Percentiles rank a stretch among this genome's conserved stretches.
These are phyloP conservation scores for Ericerus pela DNA, from an alignment of 1,140 invertebrate genomes.

Conservation along the genomic window DNA sequence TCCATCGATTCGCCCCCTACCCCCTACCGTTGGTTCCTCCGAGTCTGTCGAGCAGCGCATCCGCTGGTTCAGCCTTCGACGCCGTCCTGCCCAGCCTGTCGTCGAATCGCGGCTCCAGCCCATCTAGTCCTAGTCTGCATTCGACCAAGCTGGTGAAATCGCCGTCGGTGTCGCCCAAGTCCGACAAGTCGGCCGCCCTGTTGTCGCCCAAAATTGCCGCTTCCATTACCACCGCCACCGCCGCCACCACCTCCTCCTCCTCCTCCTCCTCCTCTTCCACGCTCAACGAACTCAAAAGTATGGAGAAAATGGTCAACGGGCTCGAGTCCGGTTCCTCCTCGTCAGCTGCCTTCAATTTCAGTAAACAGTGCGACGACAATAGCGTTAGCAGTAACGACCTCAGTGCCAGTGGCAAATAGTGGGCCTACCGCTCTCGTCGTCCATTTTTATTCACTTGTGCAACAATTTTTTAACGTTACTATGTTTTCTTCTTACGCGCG, in stretches of 20 bases:
- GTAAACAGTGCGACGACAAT: not conserved
- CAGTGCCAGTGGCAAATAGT: not conserved
- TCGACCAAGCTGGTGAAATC: constrained; percentile 15
- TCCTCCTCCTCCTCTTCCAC: constrained; percentile 17
- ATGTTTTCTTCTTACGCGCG: not conserved
- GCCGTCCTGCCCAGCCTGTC: constrained; percentile 52
- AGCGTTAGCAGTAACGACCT: constrained; percentile 3
- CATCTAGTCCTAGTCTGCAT: constrained; percentile 18
- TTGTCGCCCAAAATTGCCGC: constrained; percentile 33
- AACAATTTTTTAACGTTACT: not conserved
- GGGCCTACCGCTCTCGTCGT: not conserved
- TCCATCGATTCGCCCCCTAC: constrained; percentile 70
- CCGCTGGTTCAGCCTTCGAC: constrained; percentile 63
- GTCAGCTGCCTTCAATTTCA: constrained; percentile 36
- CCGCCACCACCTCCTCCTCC: constrained; percentile 16
- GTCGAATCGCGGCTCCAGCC: constrained; percentile 20
- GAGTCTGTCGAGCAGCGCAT: constrained; percentile 34
- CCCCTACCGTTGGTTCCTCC: constrained; percentile 42
- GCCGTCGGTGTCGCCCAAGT: not conserved
- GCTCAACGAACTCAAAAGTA: constrained; percentile 70
- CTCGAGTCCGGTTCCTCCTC: constrained; percentile 39
- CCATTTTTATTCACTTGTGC: not conserved
- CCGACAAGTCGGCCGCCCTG: not conserved
- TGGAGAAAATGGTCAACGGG: constrained; percentile 93
- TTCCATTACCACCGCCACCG: constrained; percentile 30